Base-by-base conservation (phyloP, 2,888 invertebrate species). In the Eugnorisma glareosa region DNA sequence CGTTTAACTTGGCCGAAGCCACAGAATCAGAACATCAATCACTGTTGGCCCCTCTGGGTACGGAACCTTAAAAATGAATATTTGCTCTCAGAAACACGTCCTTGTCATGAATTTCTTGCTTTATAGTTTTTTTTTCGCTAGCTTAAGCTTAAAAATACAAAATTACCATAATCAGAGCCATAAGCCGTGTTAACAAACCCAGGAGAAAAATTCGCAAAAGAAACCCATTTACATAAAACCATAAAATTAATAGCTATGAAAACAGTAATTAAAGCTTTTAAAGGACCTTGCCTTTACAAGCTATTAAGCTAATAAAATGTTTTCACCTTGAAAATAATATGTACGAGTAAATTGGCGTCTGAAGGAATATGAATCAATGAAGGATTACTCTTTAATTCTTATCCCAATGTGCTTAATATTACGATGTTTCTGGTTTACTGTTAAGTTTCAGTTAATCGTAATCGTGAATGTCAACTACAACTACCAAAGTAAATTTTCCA, bases 221-320 rank as follows among this genome's bases (percentile, higher is more conserved):
- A 51, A 28, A 31, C 31, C 31, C 3, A 4, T 59, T 31, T 31
- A 15, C 18, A 43, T 68, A 13, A 68, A 54, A 63, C 7, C 43
- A 63, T 54, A 31, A 75, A 43, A 75, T 43, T 43, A 63, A 51
- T 67, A 75, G 43, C 59, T 31, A 31, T 18, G 59, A 31, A 7
- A 59, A 18, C 31, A 31, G 31, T 18, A 15, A 18, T 28, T 28
- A 13, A 57, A 28, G 28, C 15, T 54, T n/a, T 4, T 28, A 54
- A 28, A 6, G 4, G 28, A 28, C 57, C 28, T 57, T 6, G 24
- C 51, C 24, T 24, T 54, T 1, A n/a, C n/a, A 54, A n/a, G 8
- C 28, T 57, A 57, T 31, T 15, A 57, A 15, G 28, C 57, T 57
- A 5, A 57, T 28, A 57, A 28, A 8, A 31, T 57, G 7, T 57